phyloP scores from a whole-genome alignment of 2,888 invertebrate species.

The Sminthurides aquaticus region DNA sequence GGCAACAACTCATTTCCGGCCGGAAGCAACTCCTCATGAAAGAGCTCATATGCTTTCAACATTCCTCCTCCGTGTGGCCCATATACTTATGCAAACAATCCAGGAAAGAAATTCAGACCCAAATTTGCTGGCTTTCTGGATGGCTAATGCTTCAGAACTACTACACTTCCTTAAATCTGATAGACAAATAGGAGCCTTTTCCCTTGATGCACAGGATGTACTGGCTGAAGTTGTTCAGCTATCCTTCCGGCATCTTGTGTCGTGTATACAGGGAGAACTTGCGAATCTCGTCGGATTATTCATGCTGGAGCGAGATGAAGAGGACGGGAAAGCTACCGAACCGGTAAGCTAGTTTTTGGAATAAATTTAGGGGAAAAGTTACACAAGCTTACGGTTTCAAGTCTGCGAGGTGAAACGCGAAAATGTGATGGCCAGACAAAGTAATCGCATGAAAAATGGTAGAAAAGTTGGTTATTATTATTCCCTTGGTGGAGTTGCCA shows the following conservation, averaged over 20 bases:
- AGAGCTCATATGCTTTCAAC: constrained; percentile 83
- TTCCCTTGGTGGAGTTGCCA: too few species aligned
- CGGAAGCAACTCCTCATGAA: constrained; percentile 84
- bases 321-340: constrained; percentile 63
- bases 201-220: constrained; percentile 85
- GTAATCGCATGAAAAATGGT: too few species aligned
- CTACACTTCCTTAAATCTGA: constrained; percentile 93
- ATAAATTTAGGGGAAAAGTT: too few species aligned
- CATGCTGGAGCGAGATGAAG: constrained; percentile 63
- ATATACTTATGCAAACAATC: constrained; percentile 39
- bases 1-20: constrained; percentile 87
- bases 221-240: constrained; percentile 88
- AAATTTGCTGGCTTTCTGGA: constrained; percentile 84
- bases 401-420: too few species aligned
- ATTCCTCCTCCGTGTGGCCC: constrained; percentile 82
- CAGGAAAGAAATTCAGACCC: constrained; percentile 78
- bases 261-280: constrained; percentile 59
- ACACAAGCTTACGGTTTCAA: too few species aligned
- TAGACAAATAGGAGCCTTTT: constrained; percentile 84
- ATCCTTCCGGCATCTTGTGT: constrained; percentile 63
- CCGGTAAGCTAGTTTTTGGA: constrained; percentile 46
- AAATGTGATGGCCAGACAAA: too few species aligned
- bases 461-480: neutral
- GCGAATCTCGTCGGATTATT: constrained; percentile 74
- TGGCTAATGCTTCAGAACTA: constrained; percentile 94